Evolutionary conservation across 2,113 vertebrate species (phyloP).

Genomic region (Campylomormyrus numenius): DNA sequence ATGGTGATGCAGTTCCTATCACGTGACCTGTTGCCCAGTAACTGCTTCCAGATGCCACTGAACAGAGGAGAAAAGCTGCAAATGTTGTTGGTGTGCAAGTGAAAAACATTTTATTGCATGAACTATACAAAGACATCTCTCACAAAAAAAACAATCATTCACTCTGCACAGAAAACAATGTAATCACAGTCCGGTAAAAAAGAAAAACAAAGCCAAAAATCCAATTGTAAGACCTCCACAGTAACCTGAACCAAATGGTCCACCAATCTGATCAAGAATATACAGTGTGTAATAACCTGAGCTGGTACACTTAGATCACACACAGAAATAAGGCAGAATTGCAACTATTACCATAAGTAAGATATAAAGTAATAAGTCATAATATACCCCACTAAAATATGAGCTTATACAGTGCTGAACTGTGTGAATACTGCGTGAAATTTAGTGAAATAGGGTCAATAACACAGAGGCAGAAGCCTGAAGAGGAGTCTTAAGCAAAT

Average conservation of each 20-base stretch:
- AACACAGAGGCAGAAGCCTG: background rate
- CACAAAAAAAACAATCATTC: constrained; percentile 24
- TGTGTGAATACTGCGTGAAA: constrained; percentile 1
- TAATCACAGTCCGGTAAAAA: constrained; percentile 40
- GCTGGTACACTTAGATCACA: constrained; percentile 29
- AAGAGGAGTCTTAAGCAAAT: background rate
- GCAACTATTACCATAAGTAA: constrained; percentile 11
- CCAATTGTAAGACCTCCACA: constrained; percentile 39
- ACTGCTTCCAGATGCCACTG: background rate
- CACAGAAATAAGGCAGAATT: background rate
- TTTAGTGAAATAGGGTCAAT: background rate
- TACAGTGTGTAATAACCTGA: constrained; percentile 48
- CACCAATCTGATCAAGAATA: constrained; percentile 32
- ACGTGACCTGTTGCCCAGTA: background rate
- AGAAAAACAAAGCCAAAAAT: constrained; percentile 21
- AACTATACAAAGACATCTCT: constrained; percentile 45
- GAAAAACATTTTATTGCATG: constrained; percentile 49
- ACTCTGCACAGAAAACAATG: constrained; percentile 23
- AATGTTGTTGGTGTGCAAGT: constrained; percentile 34
- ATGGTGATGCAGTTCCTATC: background rate
- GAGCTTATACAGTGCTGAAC: background rate
- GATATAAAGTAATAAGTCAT: background rate
- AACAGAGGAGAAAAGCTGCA: constrained; percentile 35
- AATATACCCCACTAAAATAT: background rate
- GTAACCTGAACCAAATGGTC: constrained; percentile 30